phyloP scores from a whole-genome alignment of 2,888 invertebrate species.

The Trichogramma evanescens region DNA sequence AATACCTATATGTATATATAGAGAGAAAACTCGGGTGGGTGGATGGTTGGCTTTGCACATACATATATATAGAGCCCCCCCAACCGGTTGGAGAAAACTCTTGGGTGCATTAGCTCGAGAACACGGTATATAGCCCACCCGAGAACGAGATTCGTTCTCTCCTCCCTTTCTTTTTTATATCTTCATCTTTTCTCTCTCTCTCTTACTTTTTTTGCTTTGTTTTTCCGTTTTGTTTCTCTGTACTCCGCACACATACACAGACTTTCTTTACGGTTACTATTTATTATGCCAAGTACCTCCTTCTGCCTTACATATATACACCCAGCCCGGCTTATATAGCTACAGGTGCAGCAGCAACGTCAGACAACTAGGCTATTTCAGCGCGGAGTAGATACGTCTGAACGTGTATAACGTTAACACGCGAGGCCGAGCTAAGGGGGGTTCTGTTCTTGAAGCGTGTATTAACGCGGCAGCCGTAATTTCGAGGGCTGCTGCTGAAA shows the following conservation, averaged over 20 bases:
- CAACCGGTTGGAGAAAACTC: background rate
- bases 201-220: background rate
- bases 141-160: slow-evolving; percentile 7
- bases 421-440: too few species aligned
- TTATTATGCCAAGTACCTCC: slow-evolving; percentile 18
- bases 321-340: too few species aligned
- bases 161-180: too few species aligned
- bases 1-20: background rate
- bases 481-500: too few species aligned
- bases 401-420: too few species aligned
- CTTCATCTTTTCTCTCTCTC: background rate
- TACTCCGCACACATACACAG: background rate
- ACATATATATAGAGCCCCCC: background rate
- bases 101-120: slow-evolving; percentile 9
- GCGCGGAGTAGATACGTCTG: too few species aligned
- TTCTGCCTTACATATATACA: too few species aligned
- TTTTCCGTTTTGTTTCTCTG: background rate
- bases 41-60: background rate
- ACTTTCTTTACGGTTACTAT: slow-evolving; percentile 9
- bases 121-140: background rate
- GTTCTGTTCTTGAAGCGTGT: too few species aligned
- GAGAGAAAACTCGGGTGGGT: too few species aligned
- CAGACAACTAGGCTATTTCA: too few species aligned
- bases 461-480: too few species aligned
- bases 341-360: too few species aligned